phyloP scores from a whole-genome alignment of 2,888 invertebrate genomes.

The Congeria kusceri region DNA sequence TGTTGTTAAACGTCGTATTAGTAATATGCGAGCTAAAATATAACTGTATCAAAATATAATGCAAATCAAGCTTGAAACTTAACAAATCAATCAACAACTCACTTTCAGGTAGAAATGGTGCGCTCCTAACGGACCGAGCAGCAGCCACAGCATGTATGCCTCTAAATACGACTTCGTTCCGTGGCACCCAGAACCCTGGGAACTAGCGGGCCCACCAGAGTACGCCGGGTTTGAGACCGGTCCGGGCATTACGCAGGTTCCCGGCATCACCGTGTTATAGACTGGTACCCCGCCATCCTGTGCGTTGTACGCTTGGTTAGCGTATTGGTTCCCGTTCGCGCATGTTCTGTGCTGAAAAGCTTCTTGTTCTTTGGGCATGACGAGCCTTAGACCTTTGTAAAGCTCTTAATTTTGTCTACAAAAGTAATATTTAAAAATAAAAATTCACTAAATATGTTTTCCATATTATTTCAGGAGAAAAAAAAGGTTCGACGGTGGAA shows the following conservation, averaged over 20 bases:
- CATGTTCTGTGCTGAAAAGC: constrained; percentile 33
- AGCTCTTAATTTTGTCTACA: too few relatives aligned
- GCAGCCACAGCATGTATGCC: constrained; percentile 58
- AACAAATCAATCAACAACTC: too few relatives aligned
- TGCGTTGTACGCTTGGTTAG: constrained; percentile 16
- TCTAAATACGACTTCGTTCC: constrained; percentile 60
- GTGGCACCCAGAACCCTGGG: too few relatives aligned
- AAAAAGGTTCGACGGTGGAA: too few relatives aligned
- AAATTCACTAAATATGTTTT: too few relatives aligned
- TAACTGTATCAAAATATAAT: too few relatives aligned
- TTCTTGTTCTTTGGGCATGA: constrained; percentile 53
- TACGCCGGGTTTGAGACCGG: constrained; percentile 24
- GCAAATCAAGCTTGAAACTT: too few relatives aligned
- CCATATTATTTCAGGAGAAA: too few relatives aligned
- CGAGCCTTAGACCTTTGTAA: too few relatives aligned
- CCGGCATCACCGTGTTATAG: constrained; percentile 32
- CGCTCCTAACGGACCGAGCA: constrained; percentile 56
- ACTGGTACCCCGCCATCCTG: constrained; percentile 10
- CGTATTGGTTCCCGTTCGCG: background rate
- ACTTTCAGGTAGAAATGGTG: constrained; percentile 69
- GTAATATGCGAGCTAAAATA: too few relatives aligned
- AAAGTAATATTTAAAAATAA: too few relatives aligned
- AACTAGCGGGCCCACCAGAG: background rate
- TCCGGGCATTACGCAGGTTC: constrained; percentile 17
- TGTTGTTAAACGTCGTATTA: too few relatives aligned